Evolutionary conservation across 2,888 invertebrate species (phyloP), one percentile per base, ranked within the genome.

Genomic region (Drosophila infuscata): DNA sequence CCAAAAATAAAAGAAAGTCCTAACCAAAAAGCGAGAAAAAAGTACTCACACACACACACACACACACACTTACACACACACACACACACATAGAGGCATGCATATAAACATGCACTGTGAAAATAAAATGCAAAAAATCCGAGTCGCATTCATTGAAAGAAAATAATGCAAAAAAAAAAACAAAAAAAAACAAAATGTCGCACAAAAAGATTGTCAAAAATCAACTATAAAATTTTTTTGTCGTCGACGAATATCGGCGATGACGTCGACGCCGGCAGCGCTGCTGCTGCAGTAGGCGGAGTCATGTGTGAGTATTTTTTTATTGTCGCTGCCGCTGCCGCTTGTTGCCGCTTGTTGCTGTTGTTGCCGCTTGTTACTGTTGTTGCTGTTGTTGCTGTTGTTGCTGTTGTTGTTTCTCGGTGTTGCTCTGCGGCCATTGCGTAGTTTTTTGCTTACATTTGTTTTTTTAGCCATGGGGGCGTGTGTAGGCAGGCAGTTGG

Each of bases 391-490:
- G 64, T 68, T 56, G 74, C 63, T 64, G 52, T 48, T 69, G 25
- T 29, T 61, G 64, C 65, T 53, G 74, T 61, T 66, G 52, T 48
- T 54, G 51, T 51, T 59, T 32, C 17, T 54, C 49, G 58, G 35
- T 65, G 75, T 79, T 64, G 75, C 87, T 73, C 82, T 76, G 84
- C 79, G 70, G 84, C 84, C 84, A 88, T 85, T 85, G 85, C 88
- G 88, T 85, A 85, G 85, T 85, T 84, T 84, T 82, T 82, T 84
- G 81, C 74, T 69, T 70, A 62, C 70, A 81, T 79, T 83, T 86
- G 86, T 81, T 82, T 88, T 87, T 88, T 84, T 85, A 84, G 88
- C 88, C 70, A 82, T 76, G 88, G 88, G 84, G 79, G 84, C 81
- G 88, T 84, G 88, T 87, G 84, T 87, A 84, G 88, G 88, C 82